Percentiles rank a stretch among this genome's conserved stretches.
phyloP scores from a whole-genome alignment of 2,888 invertebrate genomes.

The Yponomeuta plumbellus region DNA sequence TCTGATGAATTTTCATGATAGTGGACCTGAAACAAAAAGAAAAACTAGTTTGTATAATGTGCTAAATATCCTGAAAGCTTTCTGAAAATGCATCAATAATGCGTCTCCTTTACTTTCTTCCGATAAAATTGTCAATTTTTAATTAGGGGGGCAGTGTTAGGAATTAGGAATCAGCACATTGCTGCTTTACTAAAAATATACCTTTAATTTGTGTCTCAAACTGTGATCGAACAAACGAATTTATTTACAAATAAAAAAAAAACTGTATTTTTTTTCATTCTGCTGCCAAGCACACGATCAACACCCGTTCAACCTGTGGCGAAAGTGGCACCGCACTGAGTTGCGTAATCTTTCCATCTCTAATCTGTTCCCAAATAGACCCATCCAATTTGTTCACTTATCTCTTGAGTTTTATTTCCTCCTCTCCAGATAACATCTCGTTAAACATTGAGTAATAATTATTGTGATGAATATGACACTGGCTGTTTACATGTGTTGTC shows the following conservation, averaged over 20 bases:
- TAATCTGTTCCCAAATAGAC: slow-evolving; percentile 24
- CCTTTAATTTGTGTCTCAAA: background rate
- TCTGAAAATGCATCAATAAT: too few relatives aligned
- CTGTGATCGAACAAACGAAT: background rate
- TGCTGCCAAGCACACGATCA: background rate
- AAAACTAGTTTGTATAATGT: slow-evolving; percentile 21
- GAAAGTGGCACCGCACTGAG: slow-evolving; percentile 2
- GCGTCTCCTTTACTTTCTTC: too few relatives aligned
- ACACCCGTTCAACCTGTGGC: background rate
- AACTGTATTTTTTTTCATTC: background rate
- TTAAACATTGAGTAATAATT: slow-evolving; percentile 6
- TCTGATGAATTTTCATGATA: slow-evolving; percentile 60
- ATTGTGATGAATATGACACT: slow-evolving; percentile 1
- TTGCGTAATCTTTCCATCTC: slow-evolving; percentile 12
- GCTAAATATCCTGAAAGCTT: too few relatives aligned
- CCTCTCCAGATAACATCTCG: slow-evolving; percentile 6
- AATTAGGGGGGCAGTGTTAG: too few relatives aligned
- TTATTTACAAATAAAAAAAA: too few relatives aligned
- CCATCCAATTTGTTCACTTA: slow-evolving; percentile 18
- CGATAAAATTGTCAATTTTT: too few relatives aligned
- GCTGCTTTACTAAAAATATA: background rate
- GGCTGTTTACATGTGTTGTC: background rate
- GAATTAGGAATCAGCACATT: too few relatives aligned
- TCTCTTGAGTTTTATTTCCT: slow-evolving; percentile 12
- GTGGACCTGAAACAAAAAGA: slow-evolving; percentile 57